These are phyloP conservation scores for Halcyon chelicuti DNA, from an alignment of 2,797 vertebrate genomes.

Conservation along the genomic window DNA sequence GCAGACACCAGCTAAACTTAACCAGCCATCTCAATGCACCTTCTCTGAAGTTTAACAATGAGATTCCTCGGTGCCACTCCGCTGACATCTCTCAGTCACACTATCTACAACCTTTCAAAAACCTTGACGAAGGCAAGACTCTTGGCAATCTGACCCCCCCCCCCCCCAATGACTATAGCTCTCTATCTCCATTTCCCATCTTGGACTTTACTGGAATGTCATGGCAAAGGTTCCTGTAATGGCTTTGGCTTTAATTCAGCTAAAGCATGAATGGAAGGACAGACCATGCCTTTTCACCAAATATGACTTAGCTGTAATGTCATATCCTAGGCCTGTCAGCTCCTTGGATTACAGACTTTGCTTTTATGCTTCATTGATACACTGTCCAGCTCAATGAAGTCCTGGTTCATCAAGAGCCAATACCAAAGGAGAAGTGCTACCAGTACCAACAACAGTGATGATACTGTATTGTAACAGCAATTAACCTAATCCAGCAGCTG, in stretches of 20 bases:
- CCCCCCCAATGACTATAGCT: background rate
- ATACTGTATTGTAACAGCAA: background rate
- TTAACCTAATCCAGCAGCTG: background rate
- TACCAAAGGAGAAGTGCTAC: background rate
- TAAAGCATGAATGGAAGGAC: background rate
- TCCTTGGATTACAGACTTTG: background rate
- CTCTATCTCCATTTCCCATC: background rate
- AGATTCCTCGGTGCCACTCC: accelerated
- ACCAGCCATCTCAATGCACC: no score
- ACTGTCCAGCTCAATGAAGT: background rate
- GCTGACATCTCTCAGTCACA: background rate
- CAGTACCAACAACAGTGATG: background rate
- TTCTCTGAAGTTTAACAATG: background rate
- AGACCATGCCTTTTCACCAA: background rate
- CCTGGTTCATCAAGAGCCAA: background rate
- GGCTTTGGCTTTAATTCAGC: background rate
- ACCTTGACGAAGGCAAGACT: background rate
- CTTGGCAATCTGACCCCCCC: background rate
- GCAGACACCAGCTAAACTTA: background rate
- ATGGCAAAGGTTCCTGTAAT: background rate
- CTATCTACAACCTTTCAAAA: background rate
- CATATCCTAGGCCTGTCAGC: background rate
- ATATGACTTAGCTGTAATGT: background rate
- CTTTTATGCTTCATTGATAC: background rate
- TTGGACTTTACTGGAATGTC: background rate